phyloP scores from a whole-genome alignment of 1,140 invertebrate genomes.

The Heliconius melpomene region DNA sequence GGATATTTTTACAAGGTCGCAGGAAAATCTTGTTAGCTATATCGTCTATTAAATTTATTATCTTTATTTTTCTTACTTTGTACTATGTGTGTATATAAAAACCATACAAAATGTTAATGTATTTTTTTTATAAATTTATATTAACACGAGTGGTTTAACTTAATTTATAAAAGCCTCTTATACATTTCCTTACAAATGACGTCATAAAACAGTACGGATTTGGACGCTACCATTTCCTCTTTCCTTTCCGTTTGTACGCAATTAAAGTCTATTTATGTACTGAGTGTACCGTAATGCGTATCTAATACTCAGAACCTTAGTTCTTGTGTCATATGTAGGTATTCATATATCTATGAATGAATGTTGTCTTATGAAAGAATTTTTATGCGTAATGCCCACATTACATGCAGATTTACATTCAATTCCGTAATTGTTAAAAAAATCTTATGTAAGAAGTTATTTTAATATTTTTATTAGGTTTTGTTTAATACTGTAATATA shows the following conservation, averaged over 20 bases:
- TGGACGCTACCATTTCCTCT: conserved; percentile 38
- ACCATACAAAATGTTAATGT: neutral
- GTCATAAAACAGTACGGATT: conserved; percentile 20
- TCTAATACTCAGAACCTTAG: conserved; percentile 19
- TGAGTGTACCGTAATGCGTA: conserved; percentile 35
- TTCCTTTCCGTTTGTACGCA: conserved; percentile 38
- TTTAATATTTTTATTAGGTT: neutral
- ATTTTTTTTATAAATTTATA: neutral
- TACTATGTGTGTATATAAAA: neutral
- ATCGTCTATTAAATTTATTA: neutral
- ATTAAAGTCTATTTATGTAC: conserved; percentile 40
- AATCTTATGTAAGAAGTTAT: neutral
- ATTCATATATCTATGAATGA: neutral
- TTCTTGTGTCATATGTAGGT: neutral
- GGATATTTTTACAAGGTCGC: conserved; percentile 40
- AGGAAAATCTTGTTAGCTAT: conserved; percentile 35
- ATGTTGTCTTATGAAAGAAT: neutral
- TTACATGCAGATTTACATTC: neutral
- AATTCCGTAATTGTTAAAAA: neutral
- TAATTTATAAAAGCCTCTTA: conserved; percentile 2
- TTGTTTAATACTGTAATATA: no score
- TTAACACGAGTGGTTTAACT: neutral
- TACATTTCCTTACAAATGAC: conserved; percentile 19
- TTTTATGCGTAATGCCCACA: neutral
- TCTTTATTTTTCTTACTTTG: neutral